Base-by-base conservation (phyloP, 2,797 vertebrate genomes). In the Pygocentrus nattereri region DNA sequence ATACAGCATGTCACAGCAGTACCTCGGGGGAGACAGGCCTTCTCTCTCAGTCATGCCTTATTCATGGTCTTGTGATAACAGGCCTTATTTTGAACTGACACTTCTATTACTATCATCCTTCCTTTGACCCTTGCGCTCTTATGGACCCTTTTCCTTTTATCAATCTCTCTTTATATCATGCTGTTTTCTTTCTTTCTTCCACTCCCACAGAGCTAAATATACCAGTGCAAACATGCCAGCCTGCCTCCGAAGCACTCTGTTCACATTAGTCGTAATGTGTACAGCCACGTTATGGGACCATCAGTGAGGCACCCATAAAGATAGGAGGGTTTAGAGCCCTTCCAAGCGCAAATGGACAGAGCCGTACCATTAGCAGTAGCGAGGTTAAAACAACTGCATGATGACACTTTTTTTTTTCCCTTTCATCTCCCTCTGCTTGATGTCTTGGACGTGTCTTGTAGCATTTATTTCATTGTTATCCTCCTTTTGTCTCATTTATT, bases 201-300 rank as follows among this genome's bases (percentile, higher is more conserved):
- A 71, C 75, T 64, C 38, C 52, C 30, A 41, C 21, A 61, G 73
- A 76, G 72, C 58, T 70, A 79, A 83, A 74, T 79, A 78, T 38
- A 73, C 52, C 79, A 82, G 81, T 79, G 89, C 90, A 93, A 94
- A 93, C 93, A 92, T 54, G 64, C 70, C 25, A 25, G 72, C 78
- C 85, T 72, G 82, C 79, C 83, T 88, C 81, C 82, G 89, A 90
- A 94, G 93, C 94, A 94, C 94, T 95, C 90, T 92, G 92, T 70
- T 91, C 90, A 91, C 92, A 93, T 95, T 92, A 94, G 90, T 25
- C 62, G 79, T 91, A 92, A 95, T 92, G 93, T 93, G 89, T 84
- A 87, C 81, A 85, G 65, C 59, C 38, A 69, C 44, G 8, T 71
- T 62, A 27, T 15, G 23, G 59, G 8, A 23, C 75, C 47, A 74